phyloP scores from a whole-genome alignment of 2,113 vertebrate genomes.

The Hippolais icterina region DNA sequence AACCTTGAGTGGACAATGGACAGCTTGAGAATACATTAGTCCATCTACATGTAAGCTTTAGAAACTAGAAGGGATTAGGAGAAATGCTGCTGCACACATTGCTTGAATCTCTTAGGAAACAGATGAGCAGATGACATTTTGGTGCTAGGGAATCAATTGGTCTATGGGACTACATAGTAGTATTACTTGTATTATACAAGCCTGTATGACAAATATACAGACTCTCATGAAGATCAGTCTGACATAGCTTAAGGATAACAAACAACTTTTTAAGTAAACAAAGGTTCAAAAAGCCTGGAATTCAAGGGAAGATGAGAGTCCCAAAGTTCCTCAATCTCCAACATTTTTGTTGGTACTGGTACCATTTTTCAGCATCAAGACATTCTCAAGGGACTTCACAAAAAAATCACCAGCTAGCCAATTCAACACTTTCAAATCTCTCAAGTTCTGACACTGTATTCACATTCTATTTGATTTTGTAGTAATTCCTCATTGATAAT shows the following conservation, averaged over 20 bases:
- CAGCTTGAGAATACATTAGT: not conserved
- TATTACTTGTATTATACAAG: not conserved
- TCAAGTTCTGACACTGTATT: not conserved
- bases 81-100: not conserved
- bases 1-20: not conserved
- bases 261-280: not conserved
- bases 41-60: not conserved
- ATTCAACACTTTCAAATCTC: not conserved
- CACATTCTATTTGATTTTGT: not conserved
- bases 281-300: not conserved
- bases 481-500: not conserved
- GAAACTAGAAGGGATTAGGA: not conserved
- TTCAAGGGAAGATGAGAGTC: not conserved
- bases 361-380: not conserved
- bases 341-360: not conserved
- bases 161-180: accelerated
- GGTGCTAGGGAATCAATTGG: not conserved
- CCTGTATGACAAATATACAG: not conserved
- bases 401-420: not conserved
- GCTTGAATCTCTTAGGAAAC: not conserved
- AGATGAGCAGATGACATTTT: not conserved
- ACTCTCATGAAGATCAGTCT: not conserved
- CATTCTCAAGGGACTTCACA: not conserved
- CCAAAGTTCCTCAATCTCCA: not conserved
- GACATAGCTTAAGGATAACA: not conserved